phyloP scores from a whole-genome alignment of 2,797 vertebrate genomes.

The Gymnoscopelus braueri region DNA sequence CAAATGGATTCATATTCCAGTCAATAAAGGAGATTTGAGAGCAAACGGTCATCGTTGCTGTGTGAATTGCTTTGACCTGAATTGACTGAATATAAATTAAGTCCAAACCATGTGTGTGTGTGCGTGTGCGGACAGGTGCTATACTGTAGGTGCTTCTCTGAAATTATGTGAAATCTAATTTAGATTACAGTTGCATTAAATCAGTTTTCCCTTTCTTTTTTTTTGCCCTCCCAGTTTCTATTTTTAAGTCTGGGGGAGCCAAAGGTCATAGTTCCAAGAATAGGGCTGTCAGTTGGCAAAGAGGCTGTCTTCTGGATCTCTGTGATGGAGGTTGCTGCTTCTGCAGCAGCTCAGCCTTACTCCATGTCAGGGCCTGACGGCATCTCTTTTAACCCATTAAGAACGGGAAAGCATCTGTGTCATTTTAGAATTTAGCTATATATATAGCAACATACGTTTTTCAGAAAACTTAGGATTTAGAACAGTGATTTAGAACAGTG shows the following conservation, averaged over 20 bases:
- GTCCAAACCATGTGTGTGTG: too few relatives aligned
- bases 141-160: not conserved
- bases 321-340: constrained; percentile 51
- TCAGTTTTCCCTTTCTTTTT: constrained; percentile 37
- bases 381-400: constrained; percentile 73
- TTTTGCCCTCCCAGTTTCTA: constrained; percentile 38
- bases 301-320: constrained; percentile 54
- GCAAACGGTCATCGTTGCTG: too few relatives aligned
- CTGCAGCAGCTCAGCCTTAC: constrained; percentile 17
- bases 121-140: not conserved
- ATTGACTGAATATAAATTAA: too few relatives aligned
- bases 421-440: too few relatives aligned
- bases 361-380: constrained; percentile 51
- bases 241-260: constrained; percentile 63
- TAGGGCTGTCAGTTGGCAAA: constrained; percentile 66
- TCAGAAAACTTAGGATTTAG: too few relatives aligned
- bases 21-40: too few relatives aligned
- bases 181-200: constrained; percentile 60
- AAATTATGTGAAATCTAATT: constrained; percentile 37
- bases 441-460: too few relatives aligned
- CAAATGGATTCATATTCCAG: too few relatives aligned
- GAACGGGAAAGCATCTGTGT: too few relatives aligned
- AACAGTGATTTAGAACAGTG: too few relatives aligned
- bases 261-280: constrained; percentile 69
- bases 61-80: too few relatives aligned